Conservation (phyloP, 2,797 vertebrate genomes). For the Pipistrellus pygmaeus region DNA sequence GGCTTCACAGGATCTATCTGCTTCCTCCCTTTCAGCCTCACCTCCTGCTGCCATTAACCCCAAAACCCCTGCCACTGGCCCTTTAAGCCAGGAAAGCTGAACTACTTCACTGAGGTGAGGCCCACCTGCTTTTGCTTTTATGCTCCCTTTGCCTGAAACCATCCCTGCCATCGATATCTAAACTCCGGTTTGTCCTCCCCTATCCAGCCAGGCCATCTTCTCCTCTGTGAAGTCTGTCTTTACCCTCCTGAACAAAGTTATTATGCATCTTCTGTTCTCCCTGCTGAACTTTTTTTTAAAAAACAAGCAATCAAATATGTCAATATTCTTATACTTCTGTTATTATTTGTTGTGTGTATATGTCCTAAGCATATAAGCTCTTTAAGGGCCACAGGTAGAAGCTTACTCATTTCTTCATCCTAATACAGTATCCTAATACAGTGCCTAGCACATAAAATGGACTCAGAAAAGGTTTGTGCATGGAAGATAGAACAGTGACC, state of each 20-base stretch:
- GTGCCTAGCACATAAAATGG: background rate
- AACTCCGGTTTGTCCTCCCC: background rate
- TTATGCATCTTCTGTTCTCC: background rate
- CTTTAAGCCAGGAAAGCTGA: slow-evolving; percentile 21
- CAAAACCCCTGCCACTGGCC: background rate
- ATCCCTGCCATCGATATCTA: background rate
- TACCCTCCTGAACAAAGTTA: background rate
- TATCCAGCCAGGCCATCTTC: background rate
- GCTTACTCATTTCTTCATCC: slow-evolving; percentile 5
- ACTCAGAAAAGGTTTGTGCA: background rate
- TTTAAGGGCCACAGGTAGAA: background rate
- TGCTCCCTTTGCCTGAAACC: background rate
- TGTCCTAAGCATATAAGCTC: background rate
- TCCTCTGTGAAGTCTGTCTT: background rate
- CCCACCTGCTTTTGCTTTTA: background rate
- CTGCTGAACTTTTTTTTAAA: background rate
- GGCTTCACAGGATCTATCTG: background rate
- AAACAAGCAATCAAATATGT: background rate
- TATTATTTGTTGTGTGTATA: background rate
- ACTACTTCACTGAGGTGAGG: slow-evolving; percentile 18
- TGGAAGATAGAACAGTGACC: background rate
- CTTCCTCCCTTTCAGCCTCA: slow-evolving; percentile 30
- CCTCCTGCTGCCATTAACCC: background rate
- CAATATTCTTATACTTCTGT: slow-evolving; percentile 3
- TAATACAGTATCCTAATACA: background rate